Evolutionary conservation across 2,113 vertebrate genomes (phyloP).

Genomic region (Sialia sialis): DNA sequence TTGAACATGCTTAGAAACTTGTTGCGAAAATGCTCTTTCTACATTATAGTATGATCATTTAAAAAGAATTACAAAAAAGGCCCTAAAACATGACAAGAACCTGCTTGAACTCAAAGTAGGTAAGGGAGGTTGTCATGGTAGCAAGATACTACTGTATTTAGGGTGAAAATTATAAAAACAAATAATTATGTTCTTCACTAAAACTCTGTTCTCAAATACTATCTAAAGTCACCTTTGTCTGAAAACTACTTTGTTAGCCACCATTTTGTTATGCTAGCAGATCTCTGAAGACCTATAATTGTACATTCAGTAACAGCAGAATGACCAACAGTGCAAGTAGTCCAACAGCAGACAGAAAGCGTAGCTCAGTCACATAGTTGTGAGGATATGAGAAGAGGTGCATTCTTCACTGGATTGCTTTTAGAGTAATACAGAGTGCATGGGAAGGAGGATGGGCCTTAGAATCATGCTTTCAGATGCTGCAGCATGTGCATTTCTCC

Average conservation of each 20-base stretch:
- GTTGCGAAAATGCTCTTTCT: background rate
- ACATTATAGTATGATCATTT: background rate
- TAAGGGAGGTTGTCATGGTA: background rate
- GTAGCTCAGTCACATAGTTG: background rate
- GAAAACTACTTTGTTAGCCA: background rate
- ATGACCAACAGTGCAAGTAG: background rate
- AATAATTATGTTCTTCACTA: background rate
- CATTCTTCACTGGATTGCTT: background rate
- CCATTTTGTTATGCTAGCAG: background rate
- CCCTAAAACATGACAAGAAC: background rate
- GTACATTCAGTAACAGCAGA: background rate
- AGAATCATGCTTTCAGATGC: background rate
- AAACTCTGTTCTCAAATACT: background rate
- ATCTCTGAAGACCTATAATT: background rate
- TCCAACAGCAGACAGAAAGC: accelerated
- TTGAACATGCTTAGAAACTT: background rate
- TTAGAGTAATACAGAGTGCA: background rate
- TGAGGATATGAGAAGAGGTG: background rate
- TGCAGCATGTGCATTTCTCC: background rate
- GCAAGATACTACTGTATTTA: background rate
- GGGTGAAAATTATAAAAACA: background rate
- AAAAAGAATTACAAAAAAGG: background rate
- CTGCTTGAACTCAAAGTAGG: background rate
- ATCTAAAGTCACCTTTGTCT: background rate
- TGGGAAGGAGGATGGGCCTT: background rate